Percentiles rank a stretch among this genome's conserved stretches.
Conservation (phyloP, 2,888 invertebrate species). For the Neoaliturus tenellus region DNA sequence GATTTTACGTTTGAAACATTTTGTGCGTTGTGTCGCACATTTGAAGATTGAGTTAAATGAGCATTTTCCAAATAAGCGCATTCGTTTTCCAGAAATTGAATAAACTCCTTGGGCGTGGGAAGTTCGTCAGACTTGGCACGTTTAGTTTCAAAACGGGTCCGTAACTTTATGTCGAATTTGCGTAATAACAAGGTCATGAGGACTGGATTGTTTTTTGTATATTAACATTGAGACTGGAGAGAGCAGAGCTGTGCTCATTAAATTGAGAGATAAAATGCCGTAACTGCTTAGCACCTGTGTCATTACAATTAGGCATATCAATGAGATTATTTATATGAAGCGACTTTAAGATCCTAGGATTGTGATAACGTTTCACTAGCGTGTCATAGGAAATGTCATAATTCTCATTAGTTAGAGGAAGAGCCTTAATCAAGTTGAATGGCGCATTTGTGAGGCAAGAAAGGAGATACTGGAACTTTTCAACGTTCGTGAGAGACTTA, state of each 20-base stretch:
- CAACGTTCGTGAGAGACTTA: not conserved
- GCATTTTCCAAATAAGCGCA: slow-evolving; percentile 18
- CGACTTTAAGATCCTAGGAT: not conserved
- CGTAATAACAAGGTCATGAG: slow-evolving; percentile 21
- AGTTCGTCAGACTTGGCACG: not conserved
- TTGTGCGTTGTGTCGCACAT: not conserved
- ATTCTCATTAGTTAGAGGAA: slow-evolving; percentile 3
- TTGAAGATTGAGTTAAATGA: not conserved
- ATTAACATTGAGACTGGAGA: not conserved
- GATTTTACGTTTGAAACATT: no score
- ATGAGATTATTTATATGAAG: not conserved
- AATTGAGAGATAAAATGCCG: no score
- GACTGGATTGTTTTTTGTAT: slow-evolving; percentile 10
- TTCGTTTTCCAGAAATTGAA: slow-evolving; percentile 21
- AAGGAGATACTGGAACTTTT: no score
- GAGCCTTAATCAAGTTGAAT: no score
- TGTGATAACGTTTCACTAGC: no score
- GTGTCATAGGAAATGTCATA: slow-evolving; percentile 4
- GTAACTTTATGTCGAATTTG: slow-evolving; percentile 8
- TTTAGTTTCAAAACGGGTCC: slow-evolving; percentile 33
- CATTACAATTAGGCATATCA: no score
- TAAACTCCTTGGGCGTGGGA: slow-evolving; percentile 35
- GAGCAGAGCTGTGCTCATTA: no score
- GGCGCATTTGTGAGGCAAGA: not conserved
- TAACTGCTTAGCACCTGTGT: slow-evolving; percentile 31